phyloP scores from a whole-genome alignment of 1,140 invertebrate genomes.

The Micrasema longulum region DNA sequence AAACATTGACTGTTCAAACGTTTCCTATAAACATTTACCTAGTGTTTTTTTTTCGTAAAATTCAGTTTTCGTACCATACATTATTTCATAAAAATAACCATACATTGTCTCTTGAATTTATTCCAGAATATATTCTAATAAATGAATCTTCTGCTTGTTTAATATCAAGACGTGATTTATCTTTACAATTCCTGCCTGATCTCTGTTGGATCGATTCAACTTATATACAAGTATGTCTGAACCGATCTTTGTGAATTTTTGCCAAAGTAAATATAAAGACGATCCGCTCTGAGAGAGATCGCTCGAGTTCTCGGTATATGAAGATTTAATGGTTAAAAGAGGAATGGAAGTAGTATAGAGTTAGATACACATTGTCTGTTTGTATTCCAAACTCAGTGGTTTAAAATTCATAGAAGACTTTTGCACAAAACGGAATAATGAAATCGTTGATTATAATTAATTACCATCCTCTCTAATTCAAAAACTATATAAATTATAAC shows the following conservation, averaged over 20 bases:
- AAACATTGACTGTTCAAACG: no score
- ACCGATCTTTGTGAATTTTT: slow-evolving; percentile 47
- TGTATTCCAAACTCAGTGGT: slow-evolving; percentile 13
- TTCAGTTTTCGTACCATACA: no score
- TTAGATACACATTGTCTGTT: slow-evolving; percentile 28
- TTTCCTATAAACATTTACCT: no score
- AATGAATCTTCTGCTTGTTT: no score
- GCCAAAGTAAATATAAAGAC: slow-evolving; percentile 40
- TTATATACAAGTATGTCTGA: slow-evolving; percentile 34
- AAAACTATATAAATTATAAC: no score
- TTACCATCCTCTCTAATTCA: not conserved
- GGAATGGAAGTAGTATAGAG: slow-evolving; percentile 7
- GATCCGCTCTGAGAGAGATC: slow-evolving; percentile 1
- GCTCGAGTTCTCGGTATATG: slow-evolving; percentile 40
- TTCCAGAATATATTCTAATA: no score
- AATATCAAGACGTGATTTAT: no score
- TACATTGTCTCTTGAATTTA: no score
- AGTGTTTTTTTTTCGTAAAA: no score
- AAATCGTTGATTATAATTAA: slow-evolving; percentile 8
- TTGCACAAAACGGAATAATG: slow-evolving; percentile 17
- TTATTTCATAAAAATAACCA: no score
- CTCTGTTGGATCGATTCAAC: slow-evolving; percentile 34
- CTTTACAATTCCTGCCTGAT: slow-evolving; percentile 17
- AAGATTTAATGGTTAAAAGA: slow-evolving; percentile 40
- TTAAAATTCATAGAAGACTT: slow-evolving; percentile 21